A percentile compares a stretch with the other conserved stretches of the same genome.
phyloP scores from a whole-genome alignment of 2,797 vertebrate species.

The Lepidocolaptes lacrymiger region DNA sequence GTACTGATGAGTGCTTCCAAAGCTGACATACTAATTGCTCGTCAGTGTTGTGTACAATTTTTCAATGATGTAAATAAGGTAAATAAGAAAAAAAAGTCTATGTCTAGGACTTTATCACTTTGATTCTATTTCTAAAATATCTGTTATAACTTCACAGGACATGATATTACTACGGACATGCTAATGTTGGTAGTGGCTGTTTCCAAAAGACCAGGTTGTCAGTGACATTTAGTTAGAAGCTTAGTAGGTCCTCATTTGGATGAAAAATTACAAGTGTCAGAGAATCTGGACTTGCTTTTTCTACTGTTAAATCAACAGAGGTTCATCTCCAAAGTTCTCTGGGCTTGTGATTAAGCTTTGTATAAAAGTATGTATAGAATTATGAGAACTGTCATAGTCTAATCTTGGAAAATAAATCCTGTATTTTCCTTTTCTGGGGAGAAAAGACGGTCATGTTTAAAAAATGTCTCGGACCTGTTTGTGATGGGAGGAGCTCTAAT shows the following conservation, averaged over 20 bases:
- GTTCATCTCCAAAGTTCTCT: neutral
- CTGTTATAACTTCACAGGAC: neutral
- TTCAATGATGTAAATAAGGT: constrained; percentile 48
- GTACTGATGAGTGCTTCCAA: constrained; percentile 48
- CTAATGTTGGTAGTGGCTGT: neutral
- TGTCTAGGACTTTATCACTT: neutral
- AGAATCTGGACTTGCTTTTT: neutral
- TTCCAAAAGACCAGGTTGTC: neutral
- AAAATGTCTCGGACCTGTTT: constrained; percentile 97
- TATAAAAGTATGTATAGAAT: neutral
- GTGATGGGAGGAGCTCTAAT: constrained; percentile 98
- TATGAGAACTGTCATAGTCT: constrained; percentile 23
- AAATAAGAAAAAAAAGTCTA: constrained; percentile 5
- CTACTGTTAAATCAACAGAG: neutral
- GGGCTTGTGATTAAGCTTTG: neutral
- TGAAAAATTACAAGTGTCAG: neutral
- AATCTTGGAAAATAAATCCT: constrained; percentile 52
- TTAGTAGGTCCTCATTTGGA: neutral
- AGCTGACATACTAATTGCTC: constrained; percentile 51
- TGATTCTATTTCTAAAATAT: neutral
- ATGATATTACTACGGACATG: neutral
- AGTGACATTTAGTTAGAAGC: neutral
- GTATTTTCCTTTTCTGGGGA: constrained; percentile 71
- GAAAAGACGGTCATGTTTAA: constrained; percentile 91
- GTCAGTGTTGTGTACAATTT: constrained; percentile 56